These are phyloP conservation scores for Cavia aperea DNA, from an alignment of 2,113 vertebrate species.

Conservation along the genomic window DNA sequence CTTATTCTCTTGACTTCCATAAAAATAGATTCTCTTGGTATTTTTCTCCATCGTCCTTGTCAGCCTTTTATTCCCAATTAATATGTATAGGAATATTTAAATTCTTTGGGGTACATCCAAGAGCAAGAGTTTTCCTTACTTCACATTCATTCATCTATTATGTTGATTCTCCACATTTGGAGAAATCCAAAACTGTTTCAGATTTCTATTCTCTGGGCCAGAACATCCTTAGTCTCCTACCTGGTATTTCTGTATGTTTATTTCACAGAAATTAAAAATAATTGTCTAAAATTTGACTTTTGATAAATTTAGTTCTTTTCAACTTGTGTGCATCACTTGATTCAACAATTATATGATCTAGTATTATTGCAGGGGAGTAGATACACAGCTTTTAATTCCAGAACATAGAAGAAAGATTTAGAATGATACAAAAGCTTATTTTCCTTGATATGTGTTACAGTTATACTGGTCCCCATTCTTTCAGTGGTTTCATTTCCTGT, in stretches of 20 bases:
- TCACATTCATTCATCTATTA: background rate
- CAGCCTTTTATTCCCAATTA: background rate
- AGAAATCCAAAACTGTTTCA: background rate
- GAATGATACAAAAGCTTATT: background rate
- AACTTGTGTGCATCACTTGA: background rate
- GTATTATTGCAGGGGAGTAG: background rate
- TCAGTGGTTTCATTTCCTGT: background rate
- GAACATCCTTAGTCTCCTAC: background rate
- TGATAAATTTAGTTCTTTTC: background rate
- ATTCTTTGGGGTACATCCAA: background rate
- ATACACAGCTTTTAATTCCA: background rate
- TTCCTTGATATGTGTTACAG: background rate
- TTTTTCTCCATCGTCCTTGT: background rate
- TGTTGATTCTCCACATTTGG: background rate
- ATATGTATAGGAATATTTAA: background rate
- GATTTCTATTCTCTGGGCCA: background rate
- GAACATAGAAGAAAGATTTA: background rate
- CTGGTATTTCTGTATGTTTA: background rate
- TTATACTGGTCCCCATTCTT: background rate
- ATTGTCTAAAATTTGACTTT: constrained; percentile 5
- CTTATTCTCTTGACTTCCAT: background rate
- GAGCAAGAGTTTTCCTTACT: background rate
- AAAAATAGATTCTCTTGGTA: background rate
- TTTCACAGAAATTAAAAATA: constrained; percentile 32
- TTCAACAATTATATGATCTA: background rate